Evolutionary conservation across 2,113 vertebrate genomes (phyloP), one percentile per base, ranked within the genome.

Genomic region (Hemiprocne comata): DNA sequence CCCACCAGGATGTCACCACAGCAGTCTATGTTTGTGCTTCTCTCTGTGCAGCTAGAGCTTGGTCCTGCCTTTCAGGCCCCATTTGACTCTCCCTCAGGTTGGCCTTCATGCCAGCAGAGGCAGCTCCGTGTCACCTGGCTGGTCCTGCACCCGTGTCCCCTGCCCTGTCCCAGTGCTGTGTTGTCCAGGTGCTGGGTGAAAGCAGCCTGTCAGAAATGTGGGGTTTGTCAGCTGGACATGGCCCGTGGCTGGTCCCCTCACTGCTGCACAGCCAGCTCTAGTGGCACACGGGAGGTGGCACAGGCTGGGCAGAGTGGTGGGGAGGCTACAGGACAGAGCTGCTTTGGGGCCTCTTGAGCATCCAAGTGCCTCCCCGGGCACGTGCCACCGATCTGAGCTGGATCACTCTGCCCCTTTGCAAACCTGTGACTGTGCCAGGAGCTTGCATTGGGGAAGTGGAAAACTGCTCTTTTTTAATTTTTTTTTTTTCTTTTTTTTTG

Each of bases 311-410:
- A 3, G 2, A 33, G 33, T 34, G n/a, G 36, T 28, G 54, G 31
- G 53, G 7, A 54, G 25, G 33, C 9, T 38, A 25, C 7, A 13
- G 66, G 38, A 15, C 34, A 24, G 19, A 0, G 4, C 54, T 64
- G 55, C n/a, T 66, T 16, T 6, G 2, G 34, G 40, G 31, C 13
- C 26, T 51, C 17, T 3, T 10, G 28, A 28, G 29, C 31, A 4
- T 9, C n/a, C 31, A 9, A 20, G 20, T 13, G 15, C 28, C 34
- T 57, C 42, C 36, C 53, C 40, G 31, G 78, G 38, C 38, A n/a
- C 4, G 0, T 28, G 5, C 20, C 50, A 62, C 34, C 25, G 6
- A 0, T 7, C 46, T 25, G 77, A 42, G 34, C 10, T 4, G 53
- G 33, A 8, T 71, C 46, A 6, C 64, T 38, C 23, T 25, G 34